Evolutionary conservation across 2,113 vertebrate genomes (phyloP).

Genomic region (Corythornis madagascariensis): DNA sequence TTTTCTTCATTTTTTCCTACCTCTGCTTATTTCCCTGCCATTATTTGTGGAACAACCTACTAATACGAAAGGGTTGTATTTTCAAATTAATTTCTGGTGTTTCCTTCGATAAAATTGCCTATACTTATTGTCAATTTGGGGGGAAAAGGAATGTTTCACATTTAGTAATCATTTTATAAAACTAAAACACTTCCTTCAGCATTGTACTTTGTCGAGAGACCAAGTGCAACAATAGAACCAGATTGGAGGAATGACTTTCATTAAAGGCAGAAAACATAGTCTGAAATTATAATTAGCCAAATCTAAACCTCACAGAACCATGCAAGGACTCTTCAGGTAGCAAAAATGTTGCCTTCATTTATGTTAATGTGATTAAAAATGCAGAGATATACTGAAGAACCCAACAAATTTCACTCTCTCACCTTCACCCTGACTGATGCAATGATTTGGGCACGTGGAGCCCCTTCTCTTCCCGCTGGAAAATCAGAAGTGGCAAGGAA

Average conservation of each 20-base stretch:
- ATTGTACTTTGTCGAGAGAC: background rate
- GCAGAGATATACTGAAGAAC: slow-evolving; percentile 24
- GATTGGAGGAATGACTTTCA: background rate
- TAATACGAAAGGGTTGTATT: background rate
- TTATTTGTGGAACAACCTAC: background rate
- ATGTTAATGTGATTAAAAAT: slow-evolving; percentile 37
- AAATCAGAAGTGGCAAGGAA: background rate
- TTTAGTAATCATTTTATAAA: background rate
- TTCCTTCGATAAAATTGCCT: background rate
- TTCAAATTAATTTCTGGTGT: slow-evolving; percentile 3
- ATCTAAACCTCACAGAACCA: slow-evolving; percentile 1
- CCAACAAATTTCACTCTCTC: background rate
- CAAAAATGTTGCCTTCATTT: slow-evolving; percentile 38
- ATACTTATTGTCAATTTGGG: background rate
- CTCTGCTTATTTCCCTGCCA: background rate
- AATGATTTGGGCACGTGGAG: slow-evolving; percentile 3
- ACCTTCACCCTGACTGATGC: slow-evolving; percentile 16
- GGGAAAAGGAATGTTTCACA: background rate
- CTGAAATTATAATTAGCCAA: slow-evolving; percentile 31
- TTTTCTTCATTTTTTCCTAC: background rate
- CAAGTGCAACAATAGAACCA: slow-evolving; percentile 23
- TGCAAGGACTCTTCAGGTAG: background rate
- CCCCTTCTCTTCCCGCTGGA: background rate
- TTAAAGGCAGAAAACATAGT: slow-evolving; percentile 26
- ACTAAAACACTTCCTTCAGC: background rate